phyloP scores from a whole-genome alignment of 2,113 vertebrate species.

The Vicugna pacos region DNA sequence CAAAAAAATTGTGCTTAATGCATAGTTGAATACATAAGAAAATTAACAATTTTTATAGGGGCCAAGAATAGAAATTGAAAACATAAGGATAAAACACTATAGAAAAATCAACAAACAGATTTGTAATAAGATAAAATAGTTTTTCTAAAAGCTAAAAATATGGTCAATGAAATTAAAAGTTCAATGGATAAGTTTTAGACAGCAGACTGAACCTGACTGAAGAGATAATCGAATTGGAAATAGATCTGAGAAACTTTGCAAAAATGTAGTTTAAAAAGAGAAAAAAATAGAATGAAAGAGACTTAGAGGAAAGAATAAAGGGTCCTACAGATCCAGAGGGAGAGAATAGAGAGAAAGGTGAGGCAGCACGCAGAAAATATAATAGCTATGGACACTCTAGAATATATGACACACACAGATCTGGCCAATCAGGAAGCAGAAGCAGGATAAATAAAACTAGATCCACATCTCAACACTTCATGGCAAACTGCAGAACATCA shows the following conservation, averaged over 20 bases:
- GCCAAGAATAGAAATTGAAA: neutral
- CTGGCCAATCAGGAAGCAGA: neutral
- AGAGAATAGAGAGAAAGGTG: neutral
- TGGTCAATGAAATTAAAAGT: neutral
- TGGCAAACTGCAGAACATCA: neutral
- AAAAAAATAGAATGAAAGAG: neutral
- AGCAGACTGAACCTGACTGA: neutral
- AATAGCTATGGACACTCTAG: neutral
- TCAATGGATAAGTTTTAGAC: neutral
- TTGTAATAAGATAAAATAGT: neutral
- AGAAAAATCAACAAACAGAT: neutral
- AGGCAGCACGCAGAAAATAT: neutral
- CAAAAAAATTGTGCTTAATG: neutral
- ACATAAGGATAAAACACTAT: neutral
- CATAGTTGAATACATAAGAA: neutral
- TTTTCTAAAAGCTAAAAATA: constrained; percentile 21
- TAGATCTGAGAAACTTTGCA: neutral
- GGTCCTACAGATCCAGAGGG: neutral
- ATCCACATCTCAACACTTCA: neutral
- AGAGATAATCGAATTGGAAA: neutral
- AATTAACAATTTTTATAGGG: neutral
- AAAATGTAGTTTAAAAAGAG: neutral
- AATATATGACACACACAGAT: neutral
- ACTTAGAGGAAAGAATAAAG: neutral
- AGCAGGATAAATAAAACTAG: neutral